phyloP scores from a whole-genome alignment of 2,113 vertebrate genomes.

The Pavo muticus region DNA sequence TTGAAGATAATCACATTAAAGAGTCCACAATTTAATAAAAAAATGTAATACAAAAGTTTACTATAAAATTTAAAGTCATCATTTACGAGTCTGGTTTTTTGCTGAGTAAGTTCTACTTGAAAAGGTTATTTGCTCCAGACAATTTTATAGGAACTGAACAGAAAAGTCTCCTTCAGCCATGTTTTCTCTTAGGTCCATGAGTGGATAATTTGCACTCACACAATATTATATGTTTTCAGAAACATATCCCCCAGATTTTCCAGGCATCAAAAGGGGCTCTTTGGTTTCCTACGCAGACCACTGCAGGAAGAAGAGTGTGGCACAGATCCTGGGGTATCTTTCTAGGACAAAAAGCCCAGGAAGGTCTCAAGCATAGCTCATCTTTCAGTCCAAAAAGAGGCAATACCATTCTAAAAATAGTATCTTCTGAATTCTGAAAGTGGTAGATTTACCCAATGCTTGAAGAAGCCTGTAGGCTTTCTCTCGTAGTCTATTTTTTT shows the following conservation, averaged over 20 bases:
- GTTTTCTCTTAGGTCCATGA: background rate
- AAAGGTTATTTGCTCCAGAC: background rate
- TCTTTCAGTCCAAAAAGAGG: background rate
- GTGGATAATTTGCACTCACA: background rate
- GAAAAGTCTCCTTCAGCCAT: background rate
- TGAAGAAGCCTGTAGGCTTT: background rate
- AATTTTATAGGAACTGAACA: background rate
- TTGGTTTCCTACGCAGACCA: accelerated
- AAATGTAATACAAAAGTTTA: slow-evolving; percentile 33
- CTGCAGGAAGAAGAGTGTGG: background rate
- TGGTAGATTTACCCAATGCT: background rate
- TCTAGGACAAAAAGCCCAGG: background rate
- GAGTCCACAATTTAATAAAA: slow-evolving; percentile 30
- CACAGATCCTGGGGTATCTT: background rate
- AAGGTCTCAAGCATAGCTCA: background rate
- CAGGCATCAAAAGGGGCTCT: background rate
- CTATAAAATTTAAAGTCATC: background rate
- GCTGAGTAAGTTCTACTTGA: background rate
- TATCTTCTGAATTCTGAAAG: background rate
- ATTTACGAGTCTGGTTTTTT: background rate
- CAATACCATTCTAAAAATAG: background rate
- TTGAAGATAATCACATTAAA: slow-evolving; percentile 34
- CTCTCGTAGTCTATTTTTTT: background rate
- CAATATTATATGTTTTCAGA: background rate
- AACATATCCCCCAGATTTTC: background rate